Base-by-base conservation (phyloP, 2,888 invertebrate genomes). In the Protodeltote pygarga region DNA sequence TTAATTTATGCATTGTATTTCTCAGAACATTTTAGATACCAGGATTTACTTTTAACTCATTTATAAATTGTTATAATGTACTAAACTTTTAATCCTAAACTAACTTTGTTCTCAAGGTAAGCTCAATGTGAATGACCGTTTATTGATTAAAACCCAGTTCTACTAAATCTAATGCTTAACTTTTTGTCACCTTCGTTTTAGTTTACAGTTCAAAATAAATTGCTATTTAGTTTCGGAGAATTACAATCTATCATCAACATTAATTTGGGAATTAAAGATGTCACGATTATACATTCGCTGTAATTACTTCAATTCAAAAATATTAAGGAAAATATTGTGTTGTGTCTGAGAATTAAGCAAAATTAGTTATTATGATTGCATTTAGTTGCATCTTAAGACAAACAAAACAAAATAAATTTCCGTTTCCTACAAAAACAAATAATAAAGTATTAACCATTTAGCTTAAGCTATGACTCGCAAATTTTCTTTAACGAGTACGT, bases 401-500 rank as follows among this genome's bases (percentile, higher is more conserved):
- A 19, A 32, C 14, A 41, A 41, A 37, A 44, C 19, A 37, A 41
- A 35, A 49, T 11, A 39, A 39, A 19, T 24, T n/a, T n/a, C n/a
- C 16, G 17, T 24, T 11, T 24, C 4, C n/a, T 13, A 29, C 19
- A 44, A 21, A 21, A 9, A 11, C 21, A 23, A 9, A 46, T 55
- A 29, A 39, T 19, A 37, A 44, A 61, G 45, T 44, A 47, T 40
- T 20, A 19, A 10, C 14, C 25, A 29, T 42, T 62, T 35, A 48
- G 33, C 25, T 29, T 9, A 39, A 58, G 28, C 39, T 45, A 27
- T 39, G 63, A 40, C 42, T 55, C 41, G 59, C 54, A 59, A 44
- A 66, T 65, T 42, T 42, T 42, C 42, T 40, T 50, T 41, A 66
- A 66, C 44, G 35, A 47, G 39, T 42, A 15, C n/a, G 19, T 47